Percentiles rank a stretch among this genome's conserved stretches.
phyloP scores from a whole-genome alignment of 2,888 invertebrate genomes.

The Chaitophorus viminalis region DNA sequence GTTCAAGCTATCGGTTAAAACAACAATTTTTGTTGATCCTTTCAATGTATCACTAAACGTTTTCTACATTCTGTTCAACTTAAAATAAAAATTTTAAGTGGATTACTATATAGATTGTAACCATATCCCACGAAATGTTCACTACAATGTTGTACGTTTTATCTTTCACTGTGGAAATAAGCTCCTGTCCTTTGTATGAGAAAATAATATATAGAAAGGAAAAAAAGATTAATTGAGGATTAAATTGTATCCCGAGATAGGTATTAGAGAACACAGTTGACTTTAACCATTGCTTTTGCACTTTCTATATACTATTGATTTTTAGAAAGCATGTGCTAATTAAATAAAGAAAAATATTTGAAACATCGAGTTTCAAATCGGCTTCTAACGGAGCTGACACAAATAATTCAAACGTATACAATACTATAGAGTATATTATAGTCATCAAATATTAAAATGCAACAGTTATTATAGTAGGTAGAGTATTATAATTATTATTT shows the following conservation, averaged over 20 bases:
- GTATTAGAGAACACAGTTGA: neutral
- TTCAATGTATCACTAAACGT: no score
- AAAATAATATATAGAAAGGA: neutral
- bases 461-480: no score
- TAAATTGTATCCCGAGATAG: neutral
- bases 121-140: no score
- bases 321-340: neutral
- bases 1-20: no score
- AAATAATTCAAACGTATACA: no score
- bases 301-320: neutral
- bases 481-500: no score
- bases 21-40: no score
- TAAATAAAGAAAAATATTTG: neutral
- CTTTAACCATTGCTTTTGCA: neutral
- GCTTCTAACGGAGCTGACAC: neutral
- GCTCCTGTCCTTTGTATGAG: neutral
- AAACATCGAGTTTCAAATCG: neutral
- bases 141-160: neutral
- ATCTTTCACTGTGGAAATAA: neutral
- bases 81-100: no score
- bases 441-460: no score
- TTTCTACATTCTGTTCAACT: no score
- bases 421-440: no score
- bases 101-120: no score
- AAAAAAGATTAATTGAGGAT: neutral